A percentile compares a stretch with the other conserved stretches of the same genome.
phyloP scores from a whole-genome alignment of 2,797 vertebrate genomes.

The Bufotes viridis region DNA sequence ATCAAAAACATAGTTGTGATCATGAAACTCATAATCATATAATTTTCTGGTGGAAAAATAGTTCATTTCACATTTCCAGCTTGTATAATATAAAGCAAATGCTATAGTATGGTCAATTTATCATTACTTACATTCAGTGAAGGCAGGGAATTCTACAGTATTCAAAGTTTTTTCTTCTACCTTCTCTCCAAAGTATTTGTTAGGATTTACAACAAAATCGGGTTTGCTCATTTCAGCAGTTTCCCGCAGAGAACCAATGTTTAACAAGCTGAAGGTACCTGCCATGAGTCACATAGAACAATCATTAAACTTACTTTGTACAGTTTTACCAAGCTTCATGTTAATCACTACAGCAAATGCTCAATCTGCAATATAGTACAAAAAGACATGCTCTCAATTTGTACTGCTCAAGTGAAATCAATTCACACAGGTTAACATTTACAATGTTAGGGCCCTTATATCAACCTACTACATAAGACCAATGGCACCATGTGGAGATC shows the following conservation, averaged over 20 bases:
- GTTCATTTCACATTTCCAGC: neutral
- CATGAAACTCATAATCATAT: neutral
- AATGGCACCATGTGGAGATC: neutral
- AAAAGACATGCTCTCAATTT: neutral
- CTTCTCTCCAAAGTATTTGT: constrained; percentile 71
- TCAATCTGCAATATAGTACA: neutral
- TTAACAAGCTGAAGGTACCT: constrained; percentile 71
- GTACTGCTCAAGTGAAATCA: neutral
- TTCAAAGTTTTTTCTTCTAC: constrained; percentile 58
- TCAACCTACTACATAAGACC: neutral
- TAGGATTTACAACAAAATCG: constrained; percentile 70
- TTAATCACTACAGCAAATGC: constrained; percentile 12
- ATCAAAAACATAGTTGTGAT: neutral
- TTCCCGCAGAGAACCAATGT: constrained; percentile 67
- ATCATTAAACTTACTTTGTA: neutral
- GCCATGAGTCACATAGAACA: constrained; percentile 32
- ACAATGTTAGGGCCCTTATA: neutral
- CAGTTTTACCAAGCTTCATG: constrained; percentile 1
- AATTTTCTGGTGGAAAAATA: neutral
- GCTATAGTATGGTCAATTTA: neutral
- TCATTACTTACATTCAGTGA: constrained; percentile 72
- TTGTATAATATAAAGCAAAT: neutral
- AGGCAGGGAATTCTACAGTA: constrained; percentile 62
- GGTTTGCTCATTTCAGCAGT: constrained; percentile 65
- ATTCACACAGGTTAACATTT: neutral